Conservation (phyloP, 2,113 vertebrate genomes). For the Solenodon paradoxus region DNA sequence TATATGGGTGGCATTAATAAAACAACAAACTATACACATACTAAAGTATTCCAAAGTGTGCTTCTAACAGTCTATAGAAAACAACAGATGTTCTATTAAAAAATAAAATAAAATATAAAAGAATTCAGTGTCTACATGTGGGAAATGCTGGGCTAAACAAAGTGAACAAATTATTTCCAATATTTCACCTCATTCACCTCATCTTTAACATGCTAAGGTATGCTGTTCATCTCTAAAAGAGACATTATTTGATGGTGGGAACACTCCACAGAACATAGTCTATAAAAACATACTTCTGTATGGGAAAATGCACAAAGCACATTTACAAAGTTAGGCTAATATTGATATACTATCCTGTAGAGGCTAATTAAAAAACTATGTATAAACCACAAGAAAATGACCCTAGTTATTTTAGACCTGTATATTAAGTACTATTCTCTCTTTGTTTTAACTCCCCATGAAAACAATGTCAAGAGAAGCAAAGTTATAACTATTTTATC, state of each 20-base stretch:
- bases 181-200: neutral
- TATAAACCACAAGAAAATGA: slow-evolving; percentile 22
- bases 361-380: slow-evolving; percentile 34
- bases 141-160: neutral
- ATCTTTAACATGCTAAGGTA: neutral
- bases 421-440: neutral
- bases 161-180: neutral
- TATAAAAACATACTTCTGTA: neutral
- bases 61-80: neutral
- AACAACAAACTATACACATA: neutral
- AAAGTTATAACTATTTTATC: neutral
- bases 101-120: neutral
- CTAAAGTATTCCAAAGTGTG: neutral
- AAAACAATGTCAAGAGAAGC: neutral
- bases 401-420: neutral
- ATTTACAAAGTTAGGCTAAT: neutral
- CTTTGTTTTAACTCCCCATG: neutral
- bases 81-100: neutral
- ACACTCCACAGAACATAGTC: neutral
- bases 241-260: neutral
- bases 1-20: neutral
- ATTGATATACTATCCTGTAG: neutral
- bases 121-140: neutral
- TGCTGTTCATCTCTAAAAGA: neutral
- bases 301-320: neutral